Evolutionary conservation across 2,888 invertebrate species (phyloP), one percentile per base, ranked within the genome.

Genomic region (Alcis repandata): DNA sequence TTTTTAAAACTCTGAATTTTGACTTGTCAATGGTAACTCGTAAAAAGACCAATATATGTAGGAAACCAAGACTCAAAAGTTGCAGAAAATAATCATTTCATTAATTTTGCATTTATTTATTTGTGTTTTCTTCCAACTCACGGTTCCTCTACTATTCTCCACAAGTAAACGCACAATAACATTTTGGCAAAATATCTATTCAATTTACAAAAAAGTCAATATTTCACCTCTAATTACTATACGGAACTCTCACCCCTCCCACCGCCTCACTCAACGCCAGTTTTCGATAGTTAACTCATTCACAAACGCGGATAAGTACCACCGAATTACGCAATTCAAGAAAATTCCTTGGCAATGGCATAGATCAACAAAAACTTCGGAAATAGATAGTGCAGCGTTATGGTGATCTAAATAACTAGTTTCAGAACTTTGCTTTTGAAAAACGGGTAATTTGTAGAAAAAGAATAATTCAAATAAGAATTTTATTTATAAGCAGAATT

Each of bases 331-430:
- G 70, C 38, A 70, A 68, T 58, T 60, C 49, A 38, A 32, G 56
- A 57, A 54, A 84, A 88, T 88, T 85, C 87, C 87, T 89, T 89
- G 89, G 89, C 89, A 89, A 73, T 89, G 87, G 82, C 83, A 86
- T 84, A 51, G 49, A 64, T 87, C 79, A 78, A 73, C 76, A 73
- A 73, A 66, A 65, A 60, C 78, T 64, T 74, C 79, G 68, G 70
- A 86, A 88, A 87, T 87, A 86, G 82, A 83, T 78, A 79, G 73
- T 78, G 59, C 64, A 59, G 20, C 53, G 63, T 48, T 63, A 63
- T 59, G 63, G 54, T 54, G 41, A 48, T 54, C 48, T 22, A 54
- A 59, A 54, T 64, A 64, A 59, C 59, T 43, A 6, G 22, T 32
- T 51, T 15, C 17, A 20, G 13, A n/a, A n/a, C 41, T 41, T 15